Percentiles rank a stretch among this genome's conserved stretches.
These are phyloP conservation scores for Lophius americanus DNA, from an alignment of 2,797 vertebrate species.

Conservation along the genomic window DNA sequence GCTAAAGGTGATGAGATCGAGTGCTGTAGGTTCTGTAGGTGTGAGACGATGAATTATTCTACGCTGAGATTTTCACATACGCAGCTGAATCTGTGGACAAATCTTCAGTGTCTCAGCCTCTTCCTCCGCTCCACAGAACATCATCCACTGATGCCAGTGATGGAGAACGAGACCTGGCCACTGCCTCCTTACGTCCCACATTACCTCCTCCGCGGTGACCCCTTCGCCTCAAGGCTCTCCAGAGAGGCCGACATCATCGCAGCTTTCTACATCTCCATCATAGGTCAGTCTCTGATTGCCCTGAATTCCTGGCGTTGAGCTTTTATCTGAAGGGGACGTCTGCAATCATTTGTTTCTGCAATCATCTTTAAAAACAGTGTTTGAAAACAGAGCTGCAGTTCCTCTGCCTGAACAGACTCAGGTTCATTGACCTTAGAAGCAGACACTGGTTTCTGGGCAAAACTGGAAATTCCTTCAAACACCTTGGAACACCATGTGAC, in stretches of 20 bases:
- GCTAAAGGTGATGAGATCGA: too few species aligned
- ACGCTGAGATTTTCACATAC: too few species aligned
- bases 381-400: too few species aligned
- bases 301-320: neutral
- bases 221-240: constrained; percentile 91
- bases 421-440: neutral
- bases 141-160: constrained; percentile 75
- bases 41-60: too few species aligned
- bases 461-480: constrained; percentile 9
- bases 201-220: constrained; percentile 84
- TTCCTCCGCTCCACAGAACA: constrained; percentile 57
- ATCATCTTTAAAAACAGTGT: neutral
- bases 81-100: neutral
- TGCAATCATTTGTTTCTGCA: neutral
- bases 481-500: neutral
- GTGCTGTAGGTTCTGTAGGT: too few species aligned
- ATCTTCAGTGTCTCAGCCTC: constrained; percentile 26
- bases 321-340: neutral
- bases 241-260: constrained; percentile 90
- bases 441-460: neutral
- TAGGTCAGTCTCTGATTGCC: constrained; percentile 82
- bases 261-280: constrained; percentile 89
- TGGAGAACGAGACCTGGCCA: constrained; percentile 77
- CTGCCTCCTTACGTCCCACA: constrained; percentile 77
- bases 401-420: too few species aligned